phyloP scores from a whole-genome alignment of 2,113 vertebrate species.

The Ancistrus triradiatus region DNA sequence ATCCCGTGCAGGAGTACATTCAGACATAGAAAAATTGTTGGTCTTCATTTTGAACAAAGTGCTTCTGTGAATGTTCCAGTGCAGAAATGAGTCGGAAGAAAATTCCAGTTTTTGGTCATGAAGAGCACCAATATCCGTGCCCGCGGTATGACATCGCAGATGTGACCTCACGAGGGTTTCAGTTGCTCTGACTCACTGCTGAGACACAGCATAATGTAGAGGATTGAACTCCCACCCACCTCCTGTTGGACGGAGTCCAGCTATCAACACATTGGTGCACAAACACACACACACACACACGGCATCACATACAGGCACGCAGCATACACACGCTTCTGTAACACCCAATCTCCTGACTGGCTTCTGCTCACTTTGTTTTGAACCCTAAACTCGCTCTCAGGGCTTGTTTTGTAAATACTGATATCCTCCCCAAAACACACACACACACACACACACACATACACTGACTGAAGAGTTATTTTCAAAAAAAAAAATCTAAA shows the following conservation, averaged over 20 bases:
- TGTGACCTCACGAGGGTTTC: no score
- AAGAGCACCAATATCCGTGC: no score
- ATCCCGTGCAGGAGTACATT: no score
- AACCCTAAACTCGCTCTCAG: conserved; percentile 21
- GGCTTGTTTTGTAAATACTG: conserved; percentile 21
- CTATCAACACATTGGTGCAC: not conserved
- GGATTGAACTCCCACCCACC: not conserved
- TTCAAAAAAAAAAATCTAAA: conserved; percentile 25
- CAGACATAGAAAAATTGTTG: no score
- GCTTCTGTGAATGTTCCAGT: no score
- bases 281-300: no score
- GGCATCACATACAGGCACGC: not conserved
- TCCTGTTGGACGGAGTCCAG: not conserved
- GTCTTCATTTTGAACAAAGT: no score
- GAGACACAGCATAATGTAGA: no score
- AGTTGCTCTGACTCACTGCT: no score
- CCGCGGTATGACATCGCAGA: no score
- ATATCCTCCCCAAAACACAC: not conserved
- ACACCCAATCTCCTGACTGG: not conserved
- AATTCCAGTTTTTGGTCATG: no score
- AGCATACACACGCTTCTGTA: not conserved
- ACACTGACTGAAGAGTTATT: conserved; percentile 9
- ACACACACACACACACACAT: not conserved
- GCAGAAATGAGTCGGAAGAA: no score
- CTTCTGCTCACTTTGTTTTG: not conserved